Base-by-base conservation (phyloP, 2,888 invertebrate genomes). In the Dendrolimus houi region DNA sequence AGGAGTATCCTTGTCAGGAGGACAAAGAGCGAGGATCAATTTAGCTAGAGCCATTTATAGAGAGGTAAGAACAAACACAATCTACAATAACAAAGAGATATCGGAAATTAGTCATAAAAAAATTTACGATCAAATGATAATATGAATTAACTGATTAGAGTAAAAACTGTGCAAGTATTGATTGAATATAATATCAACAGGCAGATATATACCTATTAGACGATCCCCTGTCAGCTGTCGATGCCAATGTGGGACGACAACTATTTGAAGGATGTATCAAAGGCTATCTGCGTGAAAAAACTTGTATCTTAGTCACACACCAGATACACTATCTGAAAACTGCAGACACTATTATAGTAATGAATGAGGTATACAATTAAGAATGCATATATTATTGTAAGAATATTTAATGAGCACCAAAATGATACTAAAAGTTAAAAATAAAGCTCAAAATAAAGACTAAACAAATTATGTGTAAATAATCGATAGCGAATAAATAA, bases 171-270 rank as follows among this genome's bases (percentile, higher is more conserved):
- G 29, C 29, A 29, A 29, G 29, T 29, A 29, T 6, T 29, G 3
- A 29, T 6, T 29, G 29, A 29, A 29, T 29, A 29, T 29, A 47
- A 47, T 53, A 52, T n/a, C 29, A 42, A 14, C 63, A 91, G 91
- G 95, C 95, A 0, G 96, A 96, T 69, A 92, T 96, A 52, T 96
- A 96, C 71, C 83, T 96, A 53, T 79, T 96, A 55, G 96, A 97
- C 70, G 96, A 97, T 78, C 96, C 96, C 0, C 81, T 96, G 41
- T 95, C 95, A 52, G 96, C 96, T 0, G 96, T 96, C 0, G 97
- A 97, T 71, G 91, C 95, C 0, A 93, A 94, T 58, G 96, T 96
- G 0, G 95, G 95, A 0, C 91, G 93, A 56, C 93, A 94, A 67
- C 81, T 97, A 64, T 96, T 96, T 75, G 93, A 95, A 53, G 92